These are phyloP conservation scores for Bradypus variegatus DNA, from an alignment of 2,797 vertebrate genomes.

Conservation along the genomic window DNA sequence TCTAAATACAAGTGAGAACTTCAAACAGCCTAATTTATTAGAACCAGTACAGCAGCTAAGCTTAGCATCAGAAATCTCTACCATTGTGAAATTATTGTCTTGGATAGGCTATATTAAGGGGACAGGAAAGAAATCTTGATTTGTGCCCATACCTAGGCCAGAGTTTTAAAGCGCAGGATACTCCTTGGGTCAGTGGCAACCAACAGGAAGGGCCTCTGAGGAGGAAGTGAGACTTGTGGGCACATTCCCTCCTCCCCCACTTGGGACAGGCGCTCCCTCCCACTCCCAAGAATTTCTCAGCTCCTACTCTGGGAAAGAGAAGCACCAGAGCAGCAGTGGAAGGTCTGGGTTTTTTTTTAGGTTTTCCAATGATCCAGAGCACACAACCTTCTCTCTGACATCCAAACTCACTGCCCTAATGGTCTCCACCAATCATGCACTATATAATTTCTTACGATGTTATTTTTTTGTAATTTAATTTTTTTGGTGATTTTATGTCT, in stretches of 20 bases:
- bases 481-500: background rate
- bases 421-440: background rate
- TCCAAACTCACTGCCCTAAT: background rate
- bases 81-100: background rate
- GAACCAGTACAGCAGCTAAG: background rate
- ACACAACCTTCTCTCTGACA: background rate
- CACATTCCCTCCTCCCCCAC: background rate
- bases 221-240: background rate
- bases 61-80: background rate
- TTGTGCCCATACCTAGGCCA: background rate
- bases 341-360: background rate
- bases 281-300: background rate
- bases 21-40: background rate
- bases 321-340: background rate
- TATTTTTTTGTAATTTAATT: background rate
- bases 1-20: background rate
- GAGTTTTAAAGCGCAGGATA: background rate
- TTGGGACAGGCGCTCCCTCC: background rate
- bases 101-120: background rate
- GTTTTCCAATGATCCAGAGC: background rate
- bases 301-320: background rate
- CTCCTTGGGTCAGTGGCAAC: background rate
- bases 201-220: background rate
- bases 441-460: background rate
- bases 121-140: background rate